These are phyloP conservation scores for Hemicentrotus pulcherrimus DNA, from an alignment of 35 echinoderm and acorn worm genomes.

Conservation along the genomic window DNA sequence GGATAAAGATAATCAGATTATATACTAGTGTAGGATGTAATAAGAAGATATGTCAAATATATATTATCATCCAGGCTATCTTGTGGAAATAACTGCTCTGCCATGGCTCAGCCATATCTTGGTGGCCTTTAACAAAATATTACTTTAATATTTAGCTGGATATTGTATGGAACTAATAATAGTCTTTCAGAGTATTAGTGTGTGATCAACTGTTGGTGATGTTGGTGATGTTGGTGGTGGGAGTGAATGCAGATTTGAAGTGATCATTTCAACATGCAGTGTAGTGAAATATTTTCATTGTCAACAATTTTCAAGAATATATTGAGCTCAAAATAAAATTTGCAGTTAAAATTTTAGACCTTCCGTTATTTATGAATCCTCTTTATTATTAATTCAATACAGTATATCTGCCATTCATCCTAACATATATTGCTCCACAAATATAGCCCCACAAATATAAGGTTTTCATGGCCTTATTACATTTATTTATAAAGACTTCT, in stretches of 20 bases:
- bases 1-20: slow-evolving; percentile 6
- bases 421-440: too few relatives aligned
- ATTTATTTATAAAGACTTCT: too few relatives aligned
- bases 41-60: neutral
- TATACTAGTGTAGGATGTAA: neutral
- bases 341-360: neutral
- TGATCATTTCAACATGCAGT: neutral
- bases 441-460: too few relatives aligned
- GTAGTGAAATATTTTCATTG: neutral
- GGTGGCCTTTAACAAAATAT: neutral
- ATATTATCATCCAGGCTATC: neutral
- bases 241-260: neutral
- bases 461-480: too few relatives aligned
- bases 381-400: too few relatives aligned
- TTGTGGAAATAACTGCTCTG: neutral
- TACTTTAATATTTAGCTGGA: too few relatives aligned
- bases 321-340: neutral
- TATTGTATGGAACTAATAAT: neutral
- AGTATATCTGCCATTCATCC: too few relatives aligned
- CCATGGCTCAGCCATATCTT: neutral
- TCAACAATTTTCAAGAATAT: too few relatives aligned
- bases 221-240: neutral
- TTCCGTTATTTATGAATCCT: too few relatives aligned
- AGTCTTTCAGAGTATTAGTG: neutral
- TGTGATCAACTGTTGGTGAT: neutral